Conservation (phyloP, 2,113 vertebrate genomes). For the Semicossyphus pulcher region DNA sequence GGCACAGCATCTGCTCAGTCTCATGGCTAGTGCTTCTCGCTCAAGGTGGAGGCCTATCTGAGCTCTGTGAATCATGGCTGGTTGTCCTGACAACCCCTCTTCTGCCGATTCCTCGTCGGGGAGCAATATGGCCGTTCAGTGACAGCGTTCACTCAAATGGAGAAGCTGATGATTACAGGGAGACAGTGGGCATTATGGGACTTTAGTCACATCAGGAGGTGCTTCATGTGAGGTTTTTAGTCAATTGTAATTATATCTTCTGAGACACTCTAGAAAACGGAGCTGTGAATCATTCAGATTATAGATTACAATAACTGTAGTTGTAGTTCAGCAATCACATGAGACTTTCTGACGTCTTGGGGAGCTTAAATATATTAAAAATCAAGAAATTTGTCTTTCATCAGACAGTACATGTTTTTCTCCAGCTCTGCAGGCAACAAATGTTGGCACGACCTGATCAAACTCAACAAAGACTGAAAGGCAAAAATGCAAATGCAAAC, state of each 20-base stretch:
- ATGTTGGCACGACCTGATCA: background rate
- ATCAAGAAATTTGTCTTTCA: no score
- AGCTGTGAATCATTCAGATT: background rate
- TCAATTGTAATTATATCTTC: background rate
- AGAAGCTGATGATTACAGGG: conserved; percentile 35
- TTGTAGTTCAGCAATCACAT: no score
- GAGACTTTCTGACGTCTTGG: no score
- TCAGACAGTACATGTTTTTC: no score
- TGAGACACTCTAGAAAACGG: background rate
- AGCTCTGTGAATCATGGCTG: conserved; percentile 88
- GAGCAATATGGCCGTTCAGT: conserved; percentile 85
- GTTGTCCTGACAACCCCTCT: conserved; percentile 94
- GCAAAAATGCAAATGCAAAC: conserved; percentile 39
- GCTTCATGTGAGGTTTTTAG: background rate
- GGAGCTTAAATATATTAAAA: no score
- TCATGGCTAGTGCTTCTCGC: conserved; percentile 87
- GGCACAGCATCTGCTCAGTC: conserved; percentile 91
- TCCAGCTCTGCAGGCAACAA: conserved; percentile 14
- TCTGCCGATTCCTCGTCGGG: conserved; percentile 85
- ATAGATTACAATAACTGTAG: background rate
- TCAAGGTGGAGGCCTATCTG: conserved; percentile 89
- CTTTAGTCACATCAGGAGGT: background rate
- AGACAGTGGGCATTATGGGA: background rate
- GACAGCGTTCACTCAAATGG: conserved; percentile 69
- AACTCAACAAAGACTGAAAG: conserved; percentile 7